Percentiles rank a stretch among this genome's conserved stretches.
phyloP scores from a whole-genome alignment of 1,140 invertebrate genomes.

The Ladona fulva region DNA sequence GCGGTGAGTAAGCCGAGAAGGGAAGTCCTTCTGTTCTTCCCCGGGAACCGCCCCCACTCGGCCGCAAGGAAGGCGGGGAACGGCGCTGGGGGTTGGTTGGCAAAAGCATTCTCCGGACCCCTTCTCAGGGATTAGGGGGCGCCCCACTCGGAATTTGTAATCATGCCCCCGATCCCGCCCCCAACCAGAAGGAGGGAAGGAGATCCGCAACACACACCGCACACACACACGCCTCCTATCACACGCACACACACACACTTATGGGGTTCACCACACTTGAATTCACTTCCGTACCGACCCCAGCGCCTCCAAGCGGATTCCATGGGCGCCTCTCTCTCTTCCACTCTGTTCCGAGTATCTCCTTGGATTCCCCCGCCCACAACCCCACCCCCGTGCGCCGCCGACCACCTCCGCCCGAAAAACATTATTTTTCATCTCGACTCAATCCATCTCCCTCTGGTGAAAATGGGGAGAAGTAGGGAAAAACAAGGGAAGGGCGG shows the following conservation, averaged over 20 bases:
- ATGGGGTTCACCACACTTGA: background rate
- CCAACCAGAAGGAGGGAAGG: background rate
- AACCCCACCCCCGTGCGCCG: background rate
- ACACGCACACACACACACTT: too few relatives aligned
- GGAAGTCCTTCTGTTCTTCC: constrained; percentile 1
- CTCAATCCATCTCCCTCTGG: background rate
- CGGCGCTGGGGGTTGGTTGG: background rate
- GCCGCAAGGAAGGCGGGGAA: background rate
- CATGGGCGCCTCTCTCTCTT: background rate
- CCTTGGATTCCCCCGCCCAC: background rate
- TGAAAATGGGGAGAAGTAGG: too few relatives aligned
- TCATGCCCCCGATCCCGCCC: background rate
- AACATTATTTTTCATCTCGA: background rate
- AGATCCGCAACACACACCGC: background rate
- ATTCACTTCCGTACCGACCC: background rate
- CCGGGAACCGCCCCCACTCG: background rate
- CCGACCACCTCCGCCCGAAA: background rate
- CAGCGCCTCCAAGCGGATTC: background rate
- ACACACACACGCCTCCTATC: too few relatives aligned
- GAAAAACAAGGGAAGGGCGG: too few relatives aligned
- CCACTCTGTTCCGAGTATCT: background rate
- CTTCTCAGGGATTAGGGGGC: background rate
- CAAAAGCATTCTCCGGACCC: background rate
- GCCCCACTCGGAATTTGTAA: constrained; percentile 3
- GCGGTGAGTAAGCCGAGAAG: constrained; percentile 1